A percentile compares a stretch with the other conserved stretches of the same genome.
Evolutionary conservation across 2,888 invertebrate species (phyloP).

Genomic region (Catonia carolina): DNA sequence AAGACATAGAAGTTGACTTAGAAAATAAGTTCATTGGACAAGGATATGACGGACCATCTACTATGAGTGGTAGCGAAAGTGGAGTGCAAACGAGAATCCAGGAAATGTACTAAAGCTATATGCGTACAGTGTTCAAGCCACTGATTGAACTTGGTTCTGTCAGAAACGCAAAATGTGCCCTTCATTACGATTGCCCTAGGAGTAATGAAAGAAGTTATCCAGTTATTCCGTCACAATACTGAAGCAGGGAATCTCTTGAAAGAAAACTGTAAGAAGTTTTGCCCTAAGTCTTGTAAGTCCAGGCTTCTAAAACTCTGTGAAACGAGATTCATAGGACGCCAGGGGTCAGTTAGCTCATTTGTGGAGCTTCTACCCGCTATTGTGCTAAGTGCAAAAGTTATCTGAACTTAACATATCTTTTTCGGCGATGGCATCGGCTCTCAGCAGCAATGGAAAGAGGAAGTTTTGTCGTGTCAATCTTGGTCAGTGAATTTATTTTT

Average conservation of each 20-base stretch:
- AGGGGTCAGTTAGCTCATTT: neutral
- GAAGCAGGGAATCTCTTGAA: neutral
- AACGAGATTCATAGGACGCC: neutral
- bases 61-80: slow-evolving; percentile 5
- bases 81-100: slow-evolving; percentile 4
- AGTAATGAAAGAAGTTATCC: neutral
- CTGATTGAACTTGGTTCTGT: slow-evolving; percentile 6
- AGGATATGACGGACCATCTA: slow-evolving; percentile 11
- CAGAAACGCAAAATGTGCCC: slow-evolving; percentile 3
- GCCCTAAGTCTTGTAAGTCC: neutral
- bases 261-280: neutral
- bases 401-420: neutral
- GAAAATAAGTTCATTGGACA: slow-evolving; percentile 13
- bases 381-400: neutral
- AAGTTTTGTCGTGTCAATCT: neutral
- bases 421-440: neutral
- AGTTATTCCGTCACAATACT: neutral
- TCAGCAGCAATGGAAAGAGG: neutral
- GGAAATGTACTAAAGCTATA: slow-evolving; percentile 1
- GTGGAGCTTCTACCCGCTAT: neutral
- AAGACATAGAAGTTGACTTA: neutral
- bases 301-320: neutral
- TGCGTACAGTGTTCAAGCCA: slow-evolving; percentile 15
- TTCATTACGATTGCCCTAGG: neutral
- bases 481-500: neutral